Evolutionary conservation across 2,888 invertebrate genomes (phyloP), one percentile per base, ranked within the genome.

Genomic region (Scaptomyza polygonia): DNA sequence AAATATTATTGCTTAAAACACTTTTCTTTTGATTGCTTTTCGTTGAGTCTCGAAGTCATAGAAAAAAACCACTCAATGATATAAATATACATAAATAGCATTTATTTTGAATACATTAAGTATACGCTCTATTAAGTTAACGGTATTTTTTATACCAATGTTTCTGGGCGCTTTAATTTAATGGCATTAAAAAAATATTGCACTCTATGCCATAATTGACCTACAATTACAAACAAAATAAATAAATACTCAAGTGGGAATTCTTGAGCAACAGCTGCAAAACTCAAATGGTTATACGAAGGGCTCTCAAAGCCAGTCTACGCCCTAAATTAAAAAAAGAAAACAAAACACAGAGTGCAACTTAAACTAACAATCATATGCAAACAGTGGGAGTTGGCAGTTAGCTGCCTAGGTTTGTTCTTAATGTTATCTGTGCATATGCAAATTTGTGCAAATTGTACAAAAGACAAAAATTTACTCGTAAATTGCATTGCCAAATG

Each of bases 401-500:
- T 42, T 7, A 8, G 44, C 16, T 32, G 21, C 27, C 36, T 14
- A 12, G 3, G 36, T 25, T 59, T 32, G 42, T 34, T 45, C 27
- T 29, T 42, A 25, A 40, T 57, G 53, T 70, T 52, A 71, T 70
- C 71, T 52, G 43, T 39, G 36, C 39, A 30, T 47, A 74, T 77
- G 76, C 65, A 72, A 78, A 83, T 76, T 44, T 47, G 53, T 34
- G 21, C 49, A 44, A 55, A 66, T 58, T 42, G 57, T 14, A 34
- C 0, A 36, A 67, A 18, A 39, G 32, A 58, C 48, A 49, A 70
- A 79, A 79, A 67, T 69, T 63, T 48, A 59, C 57, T 72, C 42
- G 66, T 79, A 77, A 79, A 77, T 76, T 67, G 67, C 58, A 44
- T 30, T 34, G 40, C 44, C 54, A 52, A 70, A 62, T 71, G 40